These are phyloP conservation scores for Schizothorax lantsangensis DNA, from an alignment of 2,797 vertebrate genomes.

Conservation along the genomic window DNA sequence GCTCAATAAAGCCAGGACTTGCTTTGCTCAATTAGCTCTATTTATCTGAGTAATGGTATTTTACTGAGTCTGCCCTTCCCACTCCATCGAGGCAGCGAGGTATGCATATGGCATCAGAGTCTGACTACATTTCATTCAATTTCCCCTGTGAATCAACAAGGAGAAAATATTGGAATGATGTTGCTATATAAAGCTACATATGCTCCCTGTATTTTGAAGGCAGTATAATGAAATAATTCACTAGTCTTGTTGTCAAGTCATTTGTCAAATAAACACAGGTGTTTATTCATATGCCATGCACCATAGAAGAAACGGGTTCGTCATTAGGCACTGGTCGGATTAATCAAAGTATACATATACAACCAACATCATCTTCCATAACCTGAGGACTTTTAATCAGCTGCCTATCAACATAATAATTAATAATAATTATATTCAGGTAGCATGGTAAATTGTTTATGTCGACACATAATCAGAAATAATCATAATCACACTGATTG, in stretches of 20 bases:
- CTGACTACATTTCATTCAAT: conserved; percentile 46
- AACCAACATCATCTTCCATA: conserved; percentile 7
- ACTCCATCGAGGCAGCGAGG: conserved; percentile 45
- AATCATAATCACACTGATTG: not conserved
- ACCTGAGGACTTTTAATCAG: conserved; percentile 7
- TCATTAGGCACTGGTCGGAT: conserved; percentile 13
- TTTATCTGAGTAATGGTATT: conserved; percentile 66
- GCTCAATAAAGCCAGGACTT: conserved; percentile 60
- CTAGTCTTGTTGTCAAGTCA: conserved; percentile 50
- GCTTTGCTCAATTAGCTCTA: conserved; percentile 67
- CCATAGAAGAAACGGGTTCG: conserved; percentile 8
- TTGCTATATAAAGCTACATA: conserved; percentile 54
- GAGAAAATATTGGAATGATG: conserved; percentile 39
- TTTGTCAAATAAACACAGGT: conserved; percentile 49
- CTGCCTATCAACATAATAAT: not conserved
- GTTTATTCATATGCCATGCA: conserved; percentile 44
- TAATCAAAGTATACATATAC: conserved; percentile 12
- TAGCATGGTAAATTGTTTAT: not conserved
- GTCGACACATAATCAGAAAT: not conserved
- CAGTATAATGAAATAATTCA: conserved; percentile 61
- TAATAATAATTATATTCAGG: conserved; percentile 10
- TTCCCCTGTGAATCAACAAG: conserved; percentile 46
- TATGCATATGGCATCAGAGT: conserved; percentile 51
- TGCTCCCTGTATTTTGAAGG: conserved; percentile 54
- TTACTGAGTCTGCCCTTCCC: conserved; percentile 50